These are phyloP conservation scores for Rotaria socialis DNA, from an alignment of 2,888 invertebrate genomes.

Conservation along the genomic window DNA sequence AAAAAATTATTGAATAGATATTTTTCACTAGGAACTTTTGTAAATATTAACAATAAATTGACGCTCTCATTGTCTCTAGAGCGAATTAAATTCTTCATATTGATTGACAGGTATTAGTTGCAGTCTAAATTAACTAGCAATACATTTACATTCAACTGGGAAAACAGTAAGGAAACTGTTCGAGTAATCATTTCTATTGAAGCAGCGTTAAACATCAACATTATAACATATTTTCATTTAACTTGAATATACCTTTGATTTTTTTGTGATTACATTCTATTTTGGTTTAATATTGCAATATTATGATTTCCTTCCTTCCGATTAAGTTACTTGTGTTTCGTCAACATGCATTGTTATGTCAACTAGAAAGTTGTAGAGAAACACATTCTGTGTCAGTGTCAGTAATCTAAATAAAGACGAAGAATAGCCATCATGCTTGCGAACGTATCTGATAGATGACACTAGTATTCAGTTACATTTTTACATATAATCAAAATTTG, in stretches of 20 bases:
- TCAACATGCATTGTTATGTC: not conserved
- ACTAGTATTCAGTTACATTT: not conserved
- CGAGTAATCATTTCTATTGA: not conserved
- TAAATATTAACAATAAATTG: too few species aligned
- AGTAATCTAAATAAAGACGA: too few species aligned
- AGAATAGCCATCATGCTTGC: too few species aligned
- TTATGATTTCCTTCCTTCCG: conserved; percentile 1
- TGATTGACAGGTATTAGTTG: too few species aligned
- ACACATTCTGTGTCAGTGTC: too few species aligned
- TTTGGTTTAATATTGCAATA: not conserved
- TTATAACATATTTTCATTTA: not conserved
- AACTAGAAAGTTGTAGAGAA: not conserved
- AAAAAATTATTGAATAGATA: too few species aligned
- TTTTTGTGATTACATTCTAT: not conserved
- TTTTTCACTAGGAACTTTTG: too few species aligned
- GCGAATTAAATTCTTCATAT: too few species aligned
- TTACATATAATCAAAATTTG: not conserved
- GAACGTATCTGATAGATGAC: not conserved
- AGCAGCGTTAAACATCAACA: not conserved
- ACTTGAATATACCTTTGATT: not conserved
- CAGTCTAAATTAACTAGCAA: too few species aligned
- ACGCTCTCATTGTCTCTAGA: too few species aligned
- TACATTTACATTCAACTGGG: too few species aligned
- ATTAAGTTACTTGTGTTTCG: not conserved
- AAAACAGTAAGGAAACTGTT: not conserved